phyloP scores from a whole-genome alignment of 1,140 invertebrate genomes.

The Tetramorium simillimum region DNA sequence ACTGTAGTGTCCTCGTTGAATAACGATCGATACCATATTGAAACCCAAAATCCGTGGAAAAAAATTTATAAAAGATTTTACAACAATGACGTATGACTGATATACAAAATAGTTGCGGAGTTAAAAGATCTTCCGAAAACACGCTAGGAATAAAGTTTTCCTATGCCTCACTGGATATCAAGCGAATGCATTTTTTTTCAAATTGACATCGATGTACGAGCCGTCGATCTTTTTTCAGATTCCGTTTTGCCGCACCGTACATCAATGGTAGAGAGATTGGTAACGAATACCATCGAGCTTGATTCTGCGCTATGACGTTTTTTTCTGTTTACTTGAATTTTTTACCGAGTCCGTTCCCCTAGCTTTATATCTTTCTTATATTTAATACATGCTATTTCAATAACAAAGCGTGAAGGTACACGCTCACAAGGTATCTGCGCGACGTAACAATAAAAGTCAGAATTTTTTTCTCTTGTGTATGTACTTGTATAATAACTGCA shows the following conservation, averaged over 20 bases:
- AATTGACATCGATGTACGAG: conserved; percentile 47
- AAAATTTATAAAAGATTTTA: neutral
- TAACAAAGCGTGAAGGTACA: neutral
- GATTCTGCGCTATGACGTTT: conserved; percentile 46
- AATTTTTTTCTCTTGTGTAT: neutral
- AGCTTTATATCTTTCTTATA: neutral
- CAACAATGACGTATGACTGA: neutral
- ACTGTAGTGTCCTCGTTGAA: neutral
- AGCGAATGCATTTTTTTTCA: conserved; percentile 66
- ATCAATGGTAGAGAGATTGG: conserved; percentile 64
- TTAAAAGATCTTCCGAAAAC: conserved; percentile 9
- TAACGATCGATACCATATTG: neutral
- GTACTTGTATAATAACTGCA: neutral
- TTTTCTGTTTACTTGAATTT: conserved; percentile 49
- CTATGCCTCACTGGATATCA: neutral
- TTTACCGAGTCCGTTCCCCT: neutral
- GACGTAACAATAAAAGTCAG: neutral
- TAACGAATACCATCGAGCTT: conserved; percentile 42
- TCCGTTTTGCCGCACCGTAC: conserved; percentile 38
- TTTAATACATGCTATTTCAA: conserved; percentile 13
- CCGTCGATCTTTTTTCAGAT: conserved; percentile 59
- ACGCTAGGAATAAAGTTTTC: conserved; percentile 31
- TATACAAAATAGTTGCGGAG: neutral
- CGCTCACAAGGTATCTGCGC: neutral
- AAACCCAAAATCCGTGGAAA: neutral